A percentile compares a stretch with the other conserved stretches of the same genome.
Evolutionary conservation across 2,797 vertebrate genomes (phyloP).

Genomic region (Selene dorsalis): DNA sequence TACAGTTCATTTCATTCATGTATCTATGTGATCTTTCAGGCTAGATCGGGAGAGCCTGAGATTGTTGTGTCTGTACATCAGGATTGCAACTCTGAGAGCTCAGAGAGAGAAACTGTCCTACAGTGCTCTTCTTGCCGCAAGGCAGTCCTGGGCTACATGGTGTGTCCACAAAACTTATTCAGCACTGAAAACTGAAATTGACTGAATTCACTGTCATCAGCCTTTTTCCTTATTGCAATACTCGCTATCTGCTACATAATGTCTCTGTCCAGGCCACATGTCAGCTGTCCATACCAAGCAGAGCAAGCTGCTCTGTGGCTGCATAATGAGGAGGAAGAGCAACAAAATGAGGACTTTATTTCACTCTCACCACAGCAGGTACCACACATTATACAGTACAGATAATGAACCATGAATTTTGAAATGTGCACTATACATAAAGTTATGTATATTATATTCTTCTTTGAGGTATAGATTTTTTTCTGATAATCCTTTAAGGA

Average conservation of each 20-base stretch:
- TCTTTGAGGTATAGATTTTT: neutral
- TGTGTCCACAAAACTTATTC: constrained; percentile 50
- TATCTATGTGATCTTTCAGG: constrained; percentile 52
- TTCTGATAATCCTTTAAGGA: neutral
- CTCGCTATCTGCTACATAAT: neutral
- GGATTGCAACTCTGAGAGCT: constrained; percentile 76
- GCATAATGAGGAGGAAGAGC: constrained; percentile 39
- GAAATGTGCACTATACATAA: neutral
- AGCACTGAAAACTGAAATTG: neutral
- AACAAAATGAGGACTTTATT: constrained; percentile 27
- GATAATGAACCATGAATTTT: neutral
- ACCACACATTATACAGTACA: neutral
- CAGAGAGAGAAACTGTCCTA: constrained; percentile 78
- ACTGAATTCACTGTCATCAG: neutral
- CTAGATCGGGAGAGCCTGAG: constrained; percentile 60
- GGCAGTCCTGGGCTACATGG: constrained; percentile 84
- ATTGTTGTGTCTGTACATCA: constrained; percentile 75
- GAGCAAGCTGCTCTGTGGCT: constrained; percentile 72
- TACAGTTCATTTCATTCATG: constrained; percentile 2
- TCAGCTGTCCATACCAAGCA: constrained; percentile 55
- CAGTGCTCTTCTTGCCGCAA: constrained; percentile 77
- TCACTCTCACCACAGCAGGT: constrained; percentile 70
- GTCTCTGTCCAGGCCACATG: constrained; percentile 70
- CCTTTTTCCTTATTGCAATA: neutral
- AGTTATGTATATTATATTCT: neutral